Evolutionary conservation across 1,140 invertebrate genomes (phyloP), one percentile per base, ranked within the genome.

Genomic region (Sipha flava): DNA sequence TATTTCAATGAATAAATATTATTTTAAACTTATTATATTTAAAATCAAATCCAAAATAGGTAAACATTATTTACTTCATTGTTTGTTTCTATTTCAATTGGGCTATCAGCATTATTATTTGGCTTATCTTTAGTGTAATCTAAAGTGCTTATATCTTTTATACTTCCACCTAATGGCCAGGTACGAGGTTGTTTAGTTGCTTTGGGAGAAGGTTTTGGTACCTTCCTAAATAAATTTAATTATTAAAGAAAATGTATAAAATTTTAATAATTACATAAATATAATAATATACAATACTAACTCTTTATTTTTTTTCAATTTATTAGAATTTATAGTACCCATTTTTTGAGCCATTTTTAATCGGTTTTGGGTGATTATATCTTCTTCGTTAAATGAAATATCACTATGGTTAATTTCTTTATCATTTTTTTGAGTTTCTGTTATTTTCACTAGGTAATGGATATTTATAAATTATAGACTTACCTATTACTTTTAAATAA

Each of bases 161-260:
- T 86, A 37, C 88, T 91, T 64, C 95, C 96, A 73, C 91, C 90
- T 31, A 94, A 85, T 81, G 95, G 95, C 97, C 97, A 98, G 16
- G 94, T 90, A 52, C 95, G 89, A 92, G 93, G 84, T 94, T 93
- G 84, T 98, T 99, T 1, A 92, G 92, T 82, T 93, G 90, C 85
- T 92, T 82, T 93, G 54, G 92, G 90, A 64, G 81, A 79, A 21
- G 87, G 84, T 80, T 89, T 89, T 21, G 89, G 89, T 85, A 90
- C 92, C 85, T 93, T 93, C 26, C 89, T 90, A 73, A 10, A 81
- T 70, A 81, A 0, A 16, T 23, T 47, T 47, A 12, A 10, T 23
- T 47, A 75, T 18, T 54, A 16, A 2, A 2, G 6, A 64, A 45
- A 26, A 79, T 45, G 5, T 23, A 18, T 23, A 79, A 37, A 2